Percentiles rank a stretch among this genome's conserved stretches.
phyloP scores from a whole-genome alignment of 2,113 vertebrate species.

The Dipodomys stephensi region DNA sequence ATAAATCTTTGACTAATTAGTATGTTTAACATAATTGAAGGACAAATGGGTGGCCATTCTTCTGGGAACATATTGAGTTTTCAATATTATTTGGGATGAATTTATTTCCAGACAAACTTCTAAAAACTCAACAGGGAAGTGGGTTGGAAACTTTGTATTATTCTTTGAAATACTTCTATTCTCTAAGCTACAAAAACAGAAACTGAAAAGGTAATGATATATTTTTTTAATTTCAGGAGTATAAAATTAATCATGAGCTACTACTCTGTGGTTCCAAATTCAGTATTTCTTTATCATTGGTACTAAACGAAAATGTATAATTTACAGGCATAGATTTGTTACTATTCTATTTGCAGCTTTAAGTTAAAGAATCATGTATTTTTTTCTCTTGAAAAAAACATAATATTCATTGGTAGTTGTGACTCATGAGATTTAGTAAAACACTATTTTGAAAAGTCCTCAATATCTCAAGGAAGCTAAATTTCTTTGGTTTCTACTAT shows the following conservation, averaged over 20 bases:
- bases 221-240: neutral
- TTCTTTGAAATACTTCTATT: neutral
- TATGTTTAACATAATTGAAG: slow-evolving; percentile 1
- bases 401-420: neutral
- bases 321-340: neutral
- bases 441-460: neutral
- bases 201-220: neutral
- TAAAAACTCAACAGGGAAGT: slow-evolving; percentile 3
- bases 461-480: neutral
- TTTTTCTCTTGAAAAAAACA: neutral
- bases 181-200: neutral
- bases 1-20: neutral
- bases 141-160: neutral
- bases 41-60: slow-evolving; percentile 5
- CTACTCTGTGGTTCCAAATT: neutral
- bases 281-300: neutral
- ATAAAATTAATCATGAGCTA: neutral
- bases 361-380: neutral
- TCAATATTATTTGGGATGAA: neutral
- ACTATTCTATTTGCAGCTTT: neutral
- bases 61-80: neutral
- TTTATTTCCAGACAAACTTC: neutral
- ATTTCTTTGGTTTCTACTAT: neutral
- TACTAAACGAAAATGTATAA: neutral
- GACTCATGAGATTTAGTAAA: neutral